Conservation (phyloP, 2,113 vertebrate genomes). For the Mus pahari region DNA sequence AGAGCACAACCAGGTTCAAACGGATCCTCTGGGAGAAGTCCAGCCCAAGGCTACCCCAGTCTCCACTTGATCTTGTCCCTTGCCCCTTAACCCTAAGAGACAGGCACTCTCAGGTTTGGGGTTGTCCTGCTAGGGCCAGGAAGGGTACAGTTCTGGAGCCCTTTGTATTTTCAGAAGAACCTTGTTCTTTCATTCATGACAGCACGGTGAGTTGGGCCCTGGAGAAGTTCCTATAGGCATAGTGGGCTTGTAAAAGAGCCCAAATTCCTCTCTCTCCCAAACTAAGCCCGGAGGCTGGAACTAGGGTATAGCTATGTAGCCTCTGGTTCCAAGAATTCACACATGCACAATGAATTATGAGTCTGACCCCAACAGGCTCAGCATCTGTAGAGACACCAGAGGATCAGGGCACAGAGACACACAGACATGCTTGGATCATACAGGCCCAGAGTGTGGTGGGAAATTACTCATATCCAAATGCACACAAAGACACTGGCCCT, state of each 20-base stretch:
- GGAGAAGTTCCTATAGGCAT: neutral
- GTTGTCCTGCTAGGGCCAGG: neutral
- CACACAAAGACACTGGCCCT: neutral
- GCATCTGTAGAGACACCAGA: neutral
- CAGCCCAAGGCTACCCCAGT: too few relatives aligned
- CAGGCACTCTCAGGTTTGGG: too few relatives aligned
- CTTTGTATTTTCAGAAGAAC: neutral
- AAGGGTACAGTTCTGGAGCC: neutral
- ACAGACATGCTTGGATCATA: neutral
- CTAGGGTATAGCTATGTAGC: neutral
- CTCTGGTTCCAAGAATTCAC: neutral
- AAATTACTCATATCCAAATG: neutral
- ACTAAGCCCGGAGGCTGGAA: fast-evolving
- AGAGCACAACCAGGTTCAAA: neutral
- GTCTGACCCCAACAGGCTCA: neutral
- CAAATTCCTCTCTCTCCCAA: neutral
- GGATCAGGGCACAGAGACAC: neutral
- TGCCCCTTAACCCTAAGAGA: neutral
- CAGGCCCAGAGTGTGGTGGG: fast-evolving
- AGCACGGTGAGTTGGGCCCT: neutral
- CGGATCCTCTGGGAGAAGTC: neutral
- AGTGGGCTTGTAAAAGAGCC: neutral
- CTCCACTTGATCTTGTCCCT: neutral
- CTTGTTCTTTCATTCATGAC: neutral
- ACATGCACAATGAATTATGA: neutral